Evolutionary conservation across 2,888 invertebrate genomes (phyloP), one percentile per base, ranked within the genome.

Genomic region (Stenolophus ochropezus): DNA sequence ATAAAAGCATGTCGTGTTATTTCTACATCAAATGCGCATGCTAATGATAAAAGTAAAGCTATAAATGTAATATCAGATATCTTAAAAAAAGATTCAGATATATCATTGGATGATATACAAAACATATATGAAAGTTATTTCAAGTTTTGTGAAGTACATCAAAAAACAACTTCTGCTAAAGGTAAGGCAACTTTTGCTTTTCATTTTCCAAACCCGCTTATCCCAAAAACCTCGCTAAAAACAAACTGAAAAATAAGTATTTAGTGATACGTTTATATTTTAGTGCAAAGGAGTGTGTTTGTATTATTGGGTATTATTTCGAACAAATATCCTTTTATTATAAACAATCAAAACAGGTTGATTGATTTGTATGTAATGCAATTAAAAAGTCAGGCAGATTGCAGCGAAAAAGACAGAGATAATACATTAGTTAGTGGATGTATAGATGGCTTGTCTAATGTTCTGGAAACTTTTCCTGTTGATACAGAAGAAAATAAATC

Each of bases 211-310:
- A n/a, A n/a, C n/a, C n/a, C n/a, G n/a, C n/a, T n/a, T n/a, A n/a
- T n/a, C n/a, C n/a, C n/a, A n/a, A n/a, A n/a, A n/a, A n/a, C n/a
- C n/a, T n/a, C n/a, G n/a, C n/a, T n/a, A n/a, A n/a, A n/a, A n/a
- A n/a, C n/a, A n/a, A n/a, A n/a, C n/a, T n/a, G n/a, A n/a, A n/a
- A n/a, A n/a, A n/a, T n/a, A n/a, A n/a, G n/a, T n/a, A n/a, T n/a
- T n/a, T n/a, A n/a, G n/a, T n/a, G n/a, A n/a, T n/a, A n/a, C n/a
- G n/a, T n/a, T n/a, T n/a, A n/a, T n/a, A n/a, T 84, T 83, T 76
- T 49, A 88, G 88, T 88, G 23, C 84, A 85, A 82, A 85, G 85
- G 51, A 85, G 86, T 78, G 84, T 87, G 25, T 84, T 86, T 82
- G 84, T 82, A 76, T 80, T 85, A 21, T 81, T 88, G 61, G 89